Percentiles rank a stretch among this genome's conserved stretches.
phyloP scores from a whole-genome alignment of 1,140 invertebrate species.

The Delia radicum region DNA sequence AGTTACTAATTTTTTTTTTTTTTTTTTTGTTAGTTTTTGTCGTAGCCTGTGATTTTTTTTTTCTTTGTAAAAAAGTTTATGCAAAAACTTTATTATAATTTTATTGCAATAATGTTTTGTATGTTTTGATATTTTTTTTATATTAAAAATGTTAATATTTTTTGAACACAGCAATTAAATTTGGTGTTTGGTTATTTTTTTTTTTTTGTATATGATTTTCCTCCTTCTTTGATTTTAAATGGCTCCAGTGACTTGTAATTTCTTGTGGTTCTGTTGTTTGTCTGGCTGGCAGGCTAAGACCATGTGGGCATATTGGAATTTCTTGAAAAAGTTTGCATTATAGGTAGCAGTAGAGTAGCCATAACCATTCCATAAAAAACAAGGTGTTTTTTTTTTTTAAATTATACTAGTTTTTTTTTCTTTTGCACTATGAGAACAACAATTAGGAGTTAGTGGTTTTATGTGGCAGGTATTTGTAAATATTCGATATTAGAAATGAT shows the following conservation, averaged over 20 bases:
- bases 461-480: neutral
- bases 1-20: neutral
- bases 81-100: neutral
- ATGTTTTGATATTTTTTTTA: neutral
- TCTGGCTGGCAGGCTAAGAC: neutral
- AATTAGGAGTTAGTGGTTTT: neutral
- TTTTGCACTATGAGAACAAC: neutral
- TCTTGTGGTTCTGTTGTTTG: neutral
- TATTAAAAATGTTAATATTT: neutral
- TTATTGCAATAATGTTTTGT: neutral
- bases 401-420: neutral
- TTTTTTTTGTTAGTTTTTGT: too few species aligned
- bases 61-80: neutral
- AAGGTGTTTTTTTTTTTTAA: neutral
- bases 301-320: neutral
- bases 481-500: neutral
- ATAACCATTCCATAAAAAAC: neutral
- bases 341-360: neutral
- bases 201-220: neutral
- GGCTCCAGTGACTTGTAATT: neutral
- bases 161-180: neutral
- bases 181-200: neutral
- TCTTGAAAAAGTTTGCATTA: neutral
- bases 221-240: neutral
- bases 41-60: too few species aligned